Evolutionary conservation across 1,140 invertebrate species (phyloP), one percentile per base, ranked within the genome.

Genomic region (Pogonomyrmex californicus): DNA sequence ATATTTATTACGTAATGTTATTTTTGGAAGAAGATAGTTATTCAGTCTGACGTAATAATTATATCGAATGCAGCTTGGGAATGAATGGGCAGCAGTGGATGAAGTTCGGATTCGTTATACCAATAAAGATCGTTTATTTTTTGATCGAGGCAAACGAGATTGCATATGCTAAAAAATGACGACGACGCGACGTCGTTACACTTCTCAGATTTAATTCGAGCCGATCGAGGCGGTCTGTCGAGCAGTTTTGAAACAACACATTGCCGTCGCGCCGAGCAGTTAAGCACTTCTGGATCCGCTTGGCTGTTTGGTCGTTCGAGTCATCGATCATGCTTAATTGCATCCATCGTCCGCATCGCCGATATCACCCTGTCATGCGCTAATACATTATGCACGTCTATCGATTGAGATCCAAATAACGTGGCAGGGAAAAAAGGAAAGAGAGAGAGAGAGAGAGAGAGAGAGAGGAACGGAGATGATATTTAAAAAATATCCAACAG

Each of bases 261-360:
- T 54, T 30, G 73, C 60, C 60, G 60, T 85, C 73, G 82, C 65
- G 62, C 63, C 77, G 47, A 41, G 17, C 54, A 70, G 65, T 86
- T 86, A 86, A 86, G 58, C 65, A 75, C 77, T 82, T 86, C 85
- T 86, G 77, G 47, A 63, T 60, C 58, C 86, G 77, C 38, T 85
- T 85, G 77, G 65, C 58, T 56, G 68, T 70, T 73, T 38, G 65
- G 33, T 63, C 77, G 47, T 56, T 65, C 77, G 30, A 66, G 44
- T 87, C 86, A 85, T 87, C 79, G 66, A 85, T 85, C 58, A 87
- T 58, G 62, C 38, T 85, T 87, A 87, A 87, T 85, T 87, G 86
- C 68, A 66, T 70, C 85, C 75, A 81, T 68, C 85, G 51, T 73
- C 17, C 70, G 47, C 60, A 82, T 86, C 77, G 77, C 47, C 36